Base-by-base conservation (phyloP, 2,888 invertebrate genomes). In the Abrostola triplasia region DNA sequence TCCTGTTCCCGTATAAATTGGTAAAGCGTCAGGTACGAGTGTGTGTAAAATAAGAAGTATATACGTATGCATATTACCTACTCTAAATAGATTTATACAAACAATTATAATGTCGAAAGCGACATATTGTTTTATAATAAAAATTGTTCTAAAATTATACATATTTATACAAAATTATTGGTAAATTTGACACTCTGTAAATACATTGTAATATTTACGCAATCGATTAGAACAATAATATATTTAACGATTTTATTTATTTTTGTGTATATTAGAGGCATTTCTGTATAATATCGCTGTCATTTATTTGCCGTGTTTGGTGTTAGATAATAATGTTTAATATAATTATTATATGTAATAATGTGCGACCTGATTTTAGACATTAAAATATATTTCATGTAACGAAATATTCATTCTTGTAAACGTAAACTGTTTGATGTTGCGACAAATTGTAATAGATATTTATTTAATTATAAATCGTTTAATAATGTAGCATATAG, bases 301-400 rank as follows among this genome's bases (percentile, higher is more conserved):
- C 68, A 65, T 88, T 92, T 52, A 76, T 88, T 93, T 93, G 93
- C 92, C 61, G 88, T 92, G 92, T 93, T 93, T 91, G 93, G 81
- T 93, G 93, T 93, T 92, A 92, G 89, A 70, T 67, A 36, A 60
- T 89, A 89, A 77, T 73, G 57, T 75, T 77, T 67, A 76, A 73
- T 73, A 73, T 47, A 55, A 73, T 65, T 70, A 68, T 69, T 64
- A 74, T 70, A 65, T 79, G 59, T 73, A 72, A 76, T 73, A 84
- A 82, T 84, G 79, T 88, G 88, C 88, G 88, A 90, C 89, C 89
- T 90, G 87, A 90, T 83, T 81, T 78, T 84, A 86, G 82, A 84
- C 71, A 81, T 85, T 81, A 87, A 79, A 69, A 62, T 72, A 74
- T 67, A 61, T 66, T 73, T 69, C 72, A 70, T 66, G 62, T 67